These are phyloP conservation scores for Linurgus olivaceus DNA, from an alignment of 2,797 vertebrate genomes.

Conservation along the genomic window DNA sequence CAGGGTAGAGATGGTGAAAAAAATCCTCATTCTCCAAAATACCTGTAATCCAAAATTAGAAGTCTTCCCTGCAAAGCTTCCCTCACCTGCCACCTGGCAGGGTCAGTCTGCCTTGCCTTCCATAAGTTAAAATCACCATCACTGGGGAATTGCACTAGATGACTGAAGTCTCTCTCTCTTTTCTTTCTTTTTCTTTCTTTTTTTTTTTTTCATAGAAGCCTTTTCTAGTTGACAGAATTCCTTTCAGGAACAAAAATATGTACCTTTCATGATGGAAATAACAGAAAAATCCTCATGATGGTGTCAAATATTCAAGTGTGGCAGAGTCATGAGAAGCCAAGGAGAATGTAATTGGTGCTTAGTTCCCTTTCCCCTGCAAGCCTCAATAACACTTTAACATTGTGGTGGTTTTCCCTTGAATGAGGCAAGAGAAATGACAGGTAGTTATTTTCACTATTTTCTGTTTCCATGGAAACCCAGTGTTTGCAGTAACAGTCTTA, in stretches of 20 bases:
- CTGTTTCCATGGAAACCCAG: constrained; percentile 56
- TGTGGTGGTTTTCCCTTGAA: constrained; percentile 31
- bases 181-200: too few species aligned
- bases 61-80: background rate
- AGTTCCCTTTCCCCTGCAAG: background rate
- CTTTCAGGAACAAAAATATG: background rate
- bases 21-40: background rate
- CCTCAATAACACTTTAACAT: background rate
- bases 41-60: background rate
- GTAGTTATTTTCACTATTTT: constrained; percentile 62
- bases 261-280: background rate
- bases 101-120: background rate
- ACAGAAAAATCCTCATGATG: background rate
- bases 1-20: background rate
- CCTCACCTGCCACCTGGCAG: background rate
- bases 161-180: background rate
- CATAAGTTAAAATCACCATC: background rate
- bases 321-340: background rate
- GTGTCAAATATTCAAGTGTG: background rate
- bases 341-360: background rate
- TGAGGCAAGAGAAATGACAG: constrained; percentile 22
- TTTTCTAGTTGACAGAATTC: background rate
- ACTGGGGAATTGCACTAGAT: background rate
- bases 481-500: constrained; percentile 43
- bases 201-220: background rate